A percentile compares a stretch with the other conserved stretches of the same genome.
These are phyloP conservation scores for Pedionomus torquatus DNA, from an alignment of 2,113 vertebrate species.

Conservation along the genomic window DNA sequence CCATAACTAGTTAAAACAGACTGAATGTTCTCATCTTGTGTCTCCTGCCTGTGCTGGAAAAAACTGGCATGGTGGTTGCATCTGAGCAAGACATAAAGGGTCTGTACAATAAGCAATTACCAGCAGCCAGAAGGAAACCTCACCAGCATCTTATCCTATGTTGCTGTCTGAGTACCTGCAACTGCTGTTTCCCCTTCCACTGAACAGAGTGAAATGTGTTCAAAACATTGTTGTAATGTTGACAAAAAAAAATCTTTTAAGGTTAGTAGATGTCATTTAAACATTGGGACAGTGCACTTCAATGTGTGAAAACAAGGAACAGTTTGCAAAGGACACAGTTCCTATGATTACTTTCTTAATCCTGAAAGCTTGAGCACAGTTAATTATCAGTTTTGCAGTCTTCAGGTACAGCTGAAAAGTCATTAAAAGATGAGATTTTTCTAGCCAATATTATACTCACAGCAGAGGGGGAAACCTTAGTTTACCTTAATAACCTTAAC, in stretches of 20 bases:
- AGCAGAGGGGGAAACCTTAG: neutral
- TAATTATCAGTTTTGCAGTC: neutral
- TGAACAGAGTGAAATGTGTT: neutral
- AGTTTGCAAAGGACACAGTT: neutral
- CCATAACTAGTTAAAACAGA: neutral
- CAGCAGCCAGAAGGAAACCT: neutral
- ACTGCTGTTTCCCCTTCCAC: neutral
- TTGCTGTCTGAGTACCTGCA: neutral
- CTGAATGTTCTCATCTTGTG: neutral
- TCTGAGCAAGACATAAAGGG: rapidly evolving
- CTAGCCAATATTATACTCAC: neutral
- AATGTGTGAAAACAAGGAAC: neutral
- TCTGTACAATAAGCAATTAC: too few species aligned
- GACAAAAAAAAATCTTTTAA: neutral
- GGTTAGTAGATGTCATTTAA: neutral
- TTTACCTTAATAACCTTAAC: rapidly evolving
- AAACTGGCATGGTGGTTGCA: rapidly evolving
- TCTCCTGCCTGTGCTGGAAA: neutral
- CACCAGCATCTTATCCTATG: rapidly evolving
- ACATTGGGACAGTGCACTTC: neutral
- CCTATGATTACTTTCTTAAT: neutral
- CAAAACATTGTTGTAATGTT: neutral
- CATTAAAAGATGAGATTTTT: neutral
- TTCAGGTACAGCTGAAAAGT: neutral
- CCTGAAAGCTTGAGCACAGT: neutral